Evolutionary conservation across 37 sponge, comb jelly and placozoan species (phyloP).

Genomic region (Amphimedon queenslandica): DNA sequence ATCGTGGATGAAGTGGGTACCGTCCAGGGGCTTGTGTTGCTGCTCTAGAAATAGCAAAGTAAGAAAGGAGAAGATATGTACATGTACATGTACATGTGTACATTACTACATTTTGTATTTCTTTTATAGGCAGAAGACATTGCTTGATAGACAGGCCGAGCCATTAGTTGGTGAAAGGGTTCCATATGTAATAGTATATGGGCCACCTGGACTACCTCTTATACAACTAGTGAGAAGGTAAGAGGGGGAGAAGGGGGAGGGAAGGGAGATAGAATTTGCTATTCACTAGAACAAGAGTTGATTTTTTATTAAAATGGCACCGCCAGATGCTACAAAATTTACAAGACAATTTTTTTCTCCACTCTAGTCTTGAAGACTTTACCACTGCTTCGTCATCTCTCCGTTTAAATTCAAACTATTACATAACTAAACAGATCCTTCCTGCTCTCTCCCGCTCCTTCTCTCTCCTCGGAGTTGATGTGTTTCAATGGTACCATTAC

Average conservation of each 20-base stretch:
- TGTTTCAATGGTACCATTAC: conserved; percentile 54
- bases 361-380: conserved; percentile 71
- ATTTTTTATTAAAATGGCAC: too few species aligned
- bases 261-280: too few species aligned
- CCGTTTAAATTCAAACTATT: conserved; percentile 77
- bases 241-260: too few species aligned
- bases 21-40: conserved; percentile 86
- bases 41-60: conserved; percentile 83
- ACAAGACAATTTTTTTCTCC: background rate
- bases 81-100: too few species aligned
- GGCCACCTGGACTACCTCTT: conserved; percentile 80
- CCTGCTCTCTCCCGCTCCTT: conserved; percentile 83
- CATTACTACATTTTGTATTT: too few species aligned
- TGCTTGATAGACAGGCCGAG: conserved; percentile 66
- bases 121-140: conserved; percentile 14
- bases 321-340: too few species aligned
- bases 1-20: conserved; percentile 79
- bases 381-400: conserved; percentile 36
- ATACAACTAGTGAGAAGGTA: conserved; percentile 68
- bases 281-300: too few species aligned
- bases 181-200: conserved; percentile 88
- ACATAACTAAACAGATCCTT: conserved; percentile 85
- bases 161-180: conserved; percentile 86
- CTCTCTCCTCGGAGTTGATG: conserved; percentile 81
- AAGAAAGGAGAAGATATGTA: background rate